Base-by-base conservation (phyloP, 2,888 invertebrate genomes). In the Morpho deidamia region DNA sequence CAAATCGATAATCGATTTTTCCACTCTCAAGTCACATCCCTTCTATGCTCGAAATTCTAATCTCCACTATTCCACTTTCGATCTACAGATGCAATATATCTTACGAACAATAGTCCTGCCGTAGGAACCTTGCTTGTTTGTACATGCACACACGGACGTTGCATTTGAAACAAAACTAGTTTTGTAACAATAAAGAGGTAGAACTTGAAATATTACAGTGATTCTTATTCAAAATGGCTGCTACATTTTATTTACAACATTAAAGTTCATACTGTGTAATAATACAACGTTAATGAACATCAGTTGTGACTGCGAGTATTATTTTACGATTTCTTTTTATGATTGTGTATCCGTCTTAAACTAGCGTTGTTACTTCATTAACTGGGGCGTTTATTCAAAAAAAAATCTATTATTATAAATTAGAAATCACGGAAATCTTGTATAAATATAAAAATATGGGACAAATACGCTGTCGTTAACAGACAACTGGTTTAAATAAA, bases 201-300 rank as follows among this genome's bases (percentile, higher is more conserved):
- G 41, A 41, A 41, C 41, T 41, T 41, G 37, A 37, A 37, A 10
- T 37, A 37, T 37, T 37, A 37, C 37, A 37, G 37, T 37, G 37
- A 42, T 41, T 33, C 40, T 45, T 37, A 50, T 55, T 46, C 50
- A 51, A 46, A 55, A 55, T 55, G 45, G 37, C 55, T 51, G 50
- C 46, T 46, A 45, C 46, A 46, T 46, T 46, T 53, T 46, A 46
- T 53, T 41, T 45, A 37, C 12, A n/a, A 45, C n/a, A 32, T 23
- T 32, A 43, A 43, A 43, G 5, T 23, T 23, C n/a, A 43, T 43
- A 32, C 43, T 10, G 23, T 32, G 32, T 32, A 14, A 32, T 43
- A 42, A 42, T 43, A 23, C 14, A 14, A 11, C 14, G 9, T 41
- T 14, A 41, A 14, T 41, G 41, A 14, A 41, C 12, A 11, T 7